phyloP scores from a whole-genome alignment of 2,113 vertebrate species.

The Eolophus roseicapilla region DNA sequence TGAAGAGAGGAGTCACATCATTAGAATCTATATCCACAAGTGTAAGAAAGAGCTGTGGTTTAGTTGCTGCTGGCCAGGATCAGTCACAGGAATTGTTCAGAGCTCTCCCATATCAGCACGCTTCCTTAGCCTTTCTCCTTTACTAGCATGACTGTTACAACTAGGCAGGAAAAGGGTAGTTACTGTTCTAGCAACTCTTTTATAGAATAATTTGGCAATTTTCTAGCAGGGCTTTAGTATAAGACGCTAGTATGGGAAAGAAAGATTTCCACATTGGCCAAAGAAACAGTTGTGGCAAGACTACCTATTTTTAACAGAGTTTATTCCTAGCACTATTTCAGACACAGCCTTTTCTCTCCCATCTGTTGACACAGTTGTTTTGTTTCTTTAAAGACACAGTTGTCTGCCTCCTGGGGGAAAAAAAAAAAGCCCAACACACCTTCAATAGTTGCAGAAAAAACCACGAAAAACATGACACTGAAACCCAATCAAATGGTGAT shows the following conservation, averaged over 20 bases:
- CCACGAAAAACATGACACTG: not conserved
- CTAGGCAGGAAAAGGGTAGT: not conserved
- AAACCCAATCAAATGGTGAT: not conserved
- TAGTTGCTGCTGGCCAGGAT: not conserved
- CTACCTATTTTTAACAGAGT: constrained; percentile 57
- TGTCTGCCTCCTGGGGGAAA: not conserved
- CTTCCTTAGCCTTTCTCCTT: not conserved
- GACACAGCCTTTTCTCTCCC: constrained; percentile 48
- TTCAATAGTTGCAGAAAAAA: not conserved
- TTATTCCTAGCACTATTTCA: constrained; percentile 54
- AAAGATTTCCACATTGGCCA: constrained; percentile 23
- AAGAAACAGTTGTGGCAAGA: constrained; percentile 55
- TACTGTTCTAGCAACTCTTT: not conserved
- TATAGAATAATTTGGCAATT: not conserved
- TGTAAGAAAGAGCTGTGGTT: not conserved
- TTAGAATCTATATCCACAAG: not conserved
- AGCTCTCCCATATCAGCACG: not conserved
- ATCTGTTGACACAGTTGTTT: constrained; percentile 64
- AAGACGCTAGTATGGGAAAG: not conserved
- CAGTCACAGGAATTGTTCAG: not conserved
- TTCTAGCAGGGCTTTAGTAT: not conserved
- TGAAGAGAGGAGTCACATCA: not conserved
- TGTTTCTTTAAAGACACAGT: constrained; percentile 47
- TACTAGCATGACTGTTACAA: not conserved
- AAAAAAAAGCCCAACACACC: not conserved